Conservation (phyloP, 2,797 vertebrate species). For the Argentina silus region DNA sequence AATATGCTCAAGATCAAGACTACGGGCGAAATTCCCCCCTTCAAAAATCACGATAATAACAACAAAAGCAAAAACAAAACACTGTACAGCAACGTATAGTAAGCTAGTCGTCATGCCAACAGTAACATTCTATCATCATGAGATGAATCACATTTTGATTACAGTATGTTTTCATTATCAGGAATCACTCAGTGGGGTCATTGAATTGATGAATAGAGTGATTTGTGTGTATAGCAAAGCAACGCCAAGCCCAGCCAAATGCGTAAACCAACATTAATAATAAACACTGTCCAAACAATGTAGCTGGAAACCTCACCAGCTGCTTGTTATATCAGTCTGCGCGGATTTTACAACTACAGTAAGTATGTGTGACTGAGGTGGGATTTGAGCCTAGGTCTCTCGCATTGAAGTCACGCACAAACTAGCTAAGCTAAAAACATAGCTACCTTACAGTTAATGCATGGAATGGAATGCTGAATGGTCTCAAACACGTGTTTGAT, state of each 20-base stretch:
- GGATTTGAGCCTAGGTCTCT: no score
- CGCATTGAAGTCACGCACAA: no score
- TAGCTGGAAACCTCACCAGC: background rate
- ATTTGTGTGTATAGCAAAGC: background rate
- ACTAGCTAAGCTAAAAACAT: no score
- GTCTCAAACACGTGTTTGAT: no score
- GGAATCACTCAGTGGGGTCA: background rate
- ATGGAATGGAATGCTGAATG: no score
- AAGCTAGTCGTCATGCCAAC: background rate
- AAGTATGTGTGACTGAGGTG: no score
- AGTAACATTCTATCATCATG: background rate
- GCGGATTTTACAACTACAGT: no score
- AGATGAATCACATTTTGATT: constrained; percentile 10
- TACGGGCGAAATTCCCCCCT: background rate
- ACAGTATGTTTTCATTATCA: constrained; percentile 3
- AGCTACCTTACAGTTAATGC: no score
- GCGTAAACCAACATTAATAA: background rate
- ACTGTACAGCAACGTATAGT: background rate
- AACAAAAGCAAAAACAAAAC: background rate
- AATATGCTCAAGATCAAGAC: constrained; percentile 8
- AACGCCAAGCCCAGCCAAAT: no score
- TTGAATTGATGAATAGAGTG: background rate
- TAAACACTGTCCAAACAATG: background rate
- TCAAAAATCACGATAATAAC: background rate
- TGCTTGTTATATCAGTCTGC: constrained; percentile 3